Conservation (phyloP, 2,113 vertebrate genomes). For the Caracal caracal region DNA sequence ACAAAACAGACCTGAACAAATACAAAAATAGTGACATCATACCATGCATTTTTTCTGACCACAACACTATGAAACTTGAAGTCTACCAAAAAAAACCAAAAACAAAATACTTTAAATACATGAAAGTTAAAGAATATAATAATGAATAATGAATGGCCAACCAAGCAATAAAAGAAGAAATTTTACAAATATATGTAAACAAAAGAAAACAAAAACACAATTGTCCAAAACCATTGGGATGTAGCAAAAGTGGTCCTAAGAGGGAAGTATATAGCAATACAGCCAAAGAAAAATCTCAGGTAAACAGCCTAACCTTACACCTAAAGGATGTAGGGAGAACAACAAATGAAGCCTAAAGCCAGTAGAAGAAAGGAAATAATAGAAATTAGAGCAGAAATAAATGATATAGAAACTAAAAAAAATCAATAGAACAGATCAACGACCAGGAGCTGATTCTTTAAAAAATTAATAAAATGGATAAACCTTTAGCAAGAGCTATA, state of each 20-base stretch:
- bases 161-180: neutral
- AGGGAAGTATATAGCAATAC: neutral
- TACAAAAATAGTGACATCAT: neutral
- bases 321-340: neutral
- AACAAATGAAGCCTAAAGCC: neutral
- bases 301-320: neutral
- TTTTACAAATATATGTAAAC: neutral
- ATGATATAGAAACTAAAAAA: neutral
- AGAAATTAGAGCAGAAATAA: neutral
- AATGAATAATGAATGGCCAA: neutral
- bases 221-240: neutral
- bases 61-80: neutral
- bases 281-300: neutral
- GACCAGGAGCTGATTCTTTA: neutral
- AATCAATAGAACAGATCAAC: neutral
- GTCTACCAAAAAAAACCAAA: neutral
- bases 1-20: neutral
- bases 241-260: neutral
- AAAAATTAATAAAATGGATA: neutral
- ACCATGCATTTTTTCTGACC: neutral
- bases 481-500: neutral
- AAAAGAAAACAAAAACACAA: neutral
- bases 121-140: neutral
- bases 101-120: neutral
- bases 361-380: neutral